Base-by-base conservation (phyloP, 2,797 vertebrate genomes). In the Ptychadena robeensis region DNA sequence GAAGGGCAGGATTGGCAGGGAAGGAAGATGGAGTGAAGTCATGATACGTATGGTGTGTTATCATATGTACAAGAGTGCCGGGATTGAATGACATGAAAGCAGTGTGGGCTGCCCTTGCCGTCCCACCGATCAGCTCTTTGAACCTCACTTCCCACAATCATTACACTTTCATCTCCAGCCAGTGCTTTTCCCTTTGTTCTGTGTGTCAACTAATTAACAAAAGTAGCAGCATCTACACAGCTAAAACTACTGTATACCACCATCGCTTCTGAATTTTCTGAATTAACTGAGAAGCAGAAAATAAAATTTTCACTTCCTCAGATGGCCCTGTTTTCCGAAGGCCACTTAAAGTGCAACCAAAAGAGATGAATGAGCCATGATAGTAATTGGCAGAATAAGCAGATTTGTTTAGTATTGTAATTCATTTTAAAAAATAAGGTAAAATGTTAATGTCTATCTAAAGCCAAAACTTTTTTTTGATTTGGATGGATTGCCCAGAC, bases 161-260 rank as follows among this genome's bases (percentile, higher is more conserved):
- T 81, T 27, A 65, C 28, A 37, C 79, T 81, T 81, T 81, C 61
- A 74, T 81, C 79, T 73, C 38, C 4, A 30, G 44, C 79, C 79
- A 74, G 70, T 3, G 64, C 4, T 15, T 67, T 28, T 53, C 38
- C 27, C 70, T 81, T 66, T 81, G 79, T 73, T 73, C 38, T 73
- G 9, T 66, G 59, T 10, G 53, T 63, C 34, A 65, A 63, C 18
- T 48, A 44, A 81, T 73, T 81, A 81, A 64, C 69, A 37, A 68
- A 68, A 68, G 3, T 32, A 69, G 22, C 76, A 28, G 12, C n/a
- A 57, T 63, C 64, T 63, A 34, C 40, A 35, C 40, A 28, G 38
- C 74, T 48, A 32, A 77, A 67, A 77, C n/a, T n/a, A n/a, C n/a
- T 40, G 25, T n/a, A 65, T 64, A 40, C 35, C 61, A 64, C 34